Evolutionary conservation across 2,888 invertebrate genomes (phyloP), one percentile per base, ranked within the genome.

Genomic region (Morpho deidamia): DNA sequence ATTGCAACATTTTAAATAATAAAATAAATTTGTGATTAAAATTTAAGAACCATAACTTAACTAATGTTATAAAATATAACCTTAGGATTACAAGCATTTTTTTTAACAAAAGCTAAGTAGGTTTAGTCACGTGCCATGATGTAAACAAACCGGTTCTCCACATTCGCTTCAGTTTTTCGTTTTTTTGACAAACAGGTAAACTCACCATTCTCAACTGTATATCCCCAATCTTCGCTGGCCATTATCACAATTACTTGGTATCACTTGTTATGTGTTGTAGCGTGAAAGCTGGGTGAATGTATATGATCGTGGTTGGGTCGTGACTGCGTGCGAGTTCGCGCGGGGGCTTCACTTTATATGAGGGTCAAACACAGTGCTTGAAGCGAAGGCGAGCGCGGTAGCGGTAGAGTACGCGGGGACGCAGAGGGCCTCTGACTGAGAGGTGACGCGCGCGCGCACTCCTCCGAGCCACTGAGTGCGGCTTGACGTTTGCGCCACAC

Each of bases 201-300:
- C 90, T 91, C 72, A 92, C 92, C 92, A 76, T 92, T 92, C 64
- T 86, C 87, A 68, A 84, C 81, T 66, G 91, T 90, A 81, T 92
- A 92, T 80, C 92, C 92, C 92, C 92, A 92, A 56, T 90, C 90
- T 65, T 73, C 65, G 66, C 84, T 83, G 66, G 83, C 87, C 87
- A 90, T 90, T 49, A 56, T 62, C 55, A 57, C 60, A 56, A 53
- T 49, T 55, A 46, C 39, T 59, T 60, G 39, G 48, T 58, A 54
- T 56, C 62, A 67, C 66, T 65, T 53, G 59, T 57, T 48, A 53
- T 61, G 60, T 41, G 51, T 56, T 67, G 61, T 67, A 73, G 80
- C 78, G 82, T 79, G 81, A 65, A 65, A 66, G 74, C 63, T 67
- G 69, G 46, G 72, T 72, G 73, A 75, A 78, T 82, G 81, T 71